A percentile compares a stretch with the other conserved stretches of the same genome.
phyloP scores from a whole-genome alignment of 2,888 invertebrate species.

The Lymantria monacha region DNA sequence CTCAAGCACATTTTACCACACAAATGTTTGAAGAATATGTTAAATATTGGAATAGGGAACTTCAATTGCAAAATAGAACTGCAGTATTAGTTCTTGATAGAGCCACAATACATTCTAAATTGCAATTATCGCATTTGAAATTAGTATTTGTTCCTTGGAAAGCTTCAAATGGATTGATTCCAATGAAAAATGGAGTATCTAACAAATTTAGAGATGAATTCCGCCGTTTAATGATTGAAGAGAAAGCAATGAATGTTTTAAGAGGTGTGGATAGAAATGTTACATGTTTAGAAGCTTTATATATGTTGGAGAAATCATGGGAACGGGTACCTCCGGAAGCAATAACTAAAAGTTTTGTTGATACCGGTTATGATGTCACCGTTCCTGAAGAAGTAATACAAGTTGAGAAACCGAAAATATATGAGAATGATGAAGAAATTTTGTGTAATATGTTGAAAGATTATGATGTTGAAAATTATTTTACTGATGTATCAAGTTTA shows the following conservation, averaged over 20 bases:
- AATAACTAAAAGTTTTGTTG: slow-evolving; percentile 40
- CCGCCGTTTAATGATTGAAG: slow-evolving; percentile 38
- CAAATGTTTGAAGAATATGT: slow-evolving; percentile 51
- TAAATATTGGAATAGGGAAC: slow-evolving; percentile 45
- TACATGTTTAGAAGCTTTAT: slow-evolving; percentile 47
- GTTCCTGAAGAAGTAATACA: slow-evolving; percentile 14
- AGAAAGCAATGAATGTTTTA: slow-evolving; percentile 42
- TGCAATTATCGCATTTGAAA: slow-evolving; percentile 46
- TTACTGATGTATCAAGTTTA: slow-evolving; percentile 30
- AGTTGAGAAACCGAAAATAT: slow-evolving; percentile 28
- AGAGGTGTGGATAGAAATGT: slow-evolving; percentile 44
- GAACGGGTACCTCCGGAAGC: slow-evolving; percentile 33
- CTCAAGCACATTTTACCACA: slow-evolving; percentile 48
- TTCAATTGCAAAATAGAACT: slow-evolving; percentile 34
- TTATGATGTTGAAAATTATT: slow-evolving; percentile 47
- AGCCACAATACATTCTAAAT: slow-evolving; percentile 50
- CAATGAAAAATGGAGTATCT: slow-evolving; percentile 48
- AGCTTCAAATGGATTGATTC: slow-evolving; percentile 43
- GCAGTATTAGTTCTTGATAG: slow-evolving; percentile 44
- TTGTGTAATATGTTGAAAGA: slow-evolving; percentile 42
- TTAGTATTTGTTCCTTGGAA: slow-evolving; percentile 54
- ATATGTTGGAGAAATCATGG: slow-evolving; percentile 50
- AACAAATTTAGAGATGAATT: slow-evolving; percentile 43
- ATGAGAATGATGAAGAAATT: slow-evolving; percentile 40
- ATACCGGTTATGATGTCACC: slow-evolving; percentile 44